A percentile compares a stretch with the other conserved stretches of the same genome.
Evolutionary conservation across 2,113 vertebrate species (phyloP).

Genomic region (Spilogale gracilis): DNA sequence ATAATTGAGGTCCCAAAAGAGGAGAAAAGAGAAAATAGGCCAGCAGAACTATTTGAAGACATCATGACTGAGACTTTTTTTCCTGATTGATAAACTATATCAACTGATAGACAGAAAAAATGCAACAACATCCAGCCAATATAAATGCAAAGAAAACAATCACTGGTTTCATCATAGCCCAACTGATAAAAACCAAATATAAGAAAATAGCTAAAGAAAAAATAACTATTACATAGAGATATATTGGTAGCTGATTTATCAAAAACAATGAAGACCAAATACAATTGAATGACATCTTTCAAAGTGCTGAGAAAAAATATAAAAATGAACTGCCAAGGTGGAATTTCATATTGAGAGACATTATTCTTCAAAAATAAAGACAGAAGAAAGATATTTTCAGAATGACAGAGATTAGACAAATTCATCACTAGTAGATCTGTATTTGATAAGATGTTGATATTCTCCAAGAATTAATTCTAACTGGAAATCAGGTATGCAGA

Average conservation of each 20-base stretch:
- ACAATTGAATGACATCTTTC: not conserved
- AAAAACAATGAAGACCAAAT: not conserved
- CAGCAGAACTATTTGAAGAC: not conserved
- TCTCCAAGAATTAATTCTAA: not conserved
- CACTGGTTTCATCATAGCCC: not conserved
- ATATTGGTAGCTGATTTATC: not conserved
- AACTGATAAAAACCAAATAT: not conserved
- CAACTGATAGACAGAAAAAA: not conserved
- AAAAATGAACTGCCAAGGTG: not conserved
- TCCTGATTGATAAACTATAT: not conserved
- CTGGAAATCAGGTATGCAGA: not conserved
- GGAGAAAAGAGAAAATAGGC: not conserved
- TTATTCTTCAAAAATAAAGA: constrained; percentile 4
- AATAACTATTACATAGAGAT: not conserved
- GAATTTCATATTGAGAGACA: not conserved
- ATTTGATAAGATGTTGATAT: not conserved
- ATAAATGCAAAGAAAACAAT: not conserved
- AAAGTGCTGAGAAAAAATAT: not conserved
- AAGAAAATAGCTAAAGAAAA: not conserved
- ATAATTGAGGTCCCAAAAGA: not conserved
- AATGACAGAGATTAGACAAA: not conserved
- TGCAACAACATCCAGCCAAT: not conserved
- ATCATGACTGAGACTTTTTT: constrained; percentile 24
- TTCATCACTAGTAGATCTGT: not conserved
- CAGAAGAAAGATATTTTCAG: not conserved